These are phyloP conservation scores for Orchestes rusci DNA, from an alignment of 2,888 invertebrate genomes.

Conservation along the genomic window DNA sequence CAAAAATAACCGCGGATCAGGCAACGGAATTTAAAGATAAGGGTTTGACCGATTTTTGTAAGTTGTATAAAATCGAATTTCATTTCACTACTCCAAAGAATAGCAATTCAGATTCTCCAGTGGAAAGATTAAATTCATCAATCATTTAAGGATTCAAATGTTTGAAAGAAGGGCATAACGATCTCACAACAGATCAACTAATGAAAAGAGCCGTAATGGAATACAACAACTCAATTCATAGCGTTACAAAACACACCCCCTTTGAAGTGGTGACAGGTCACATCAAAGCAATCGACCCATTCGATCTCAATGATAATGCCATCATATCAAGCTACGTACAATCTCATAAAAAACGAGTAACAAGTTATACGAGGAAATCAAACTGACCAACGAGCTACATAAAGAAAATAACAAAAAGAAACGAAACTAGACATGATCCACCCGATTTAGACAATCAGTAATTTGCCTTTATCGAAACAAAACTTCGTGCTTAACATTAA, in stretches of 20 bases:
- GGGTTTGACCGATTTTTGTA: conserved; percentile 14
- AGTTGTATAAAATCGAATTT: conserved; percentile 22
- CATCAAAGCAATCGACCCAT: background rate
- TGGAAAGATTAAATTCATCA: conserved; percentile 26
- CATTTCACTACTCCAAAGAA: conserved; percentile 24
- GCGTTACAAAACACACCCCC: background rate
- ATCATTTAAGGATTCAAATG: conserved; percentile 18
- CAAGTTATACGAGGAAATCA: background rate
- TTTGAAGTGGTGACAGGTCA: conserved; percentile 1
- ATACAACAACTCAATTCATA: conserved; percentile 10
- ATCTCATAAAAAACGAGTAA: background rate
- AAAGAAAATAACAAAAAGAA: conserved; percentile 3
- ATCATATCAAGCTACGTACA: conserved; percentile 3
- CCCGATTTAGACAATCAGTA: conserved; percentile 6
- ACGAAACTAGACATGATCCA: conserved; percentile 5
- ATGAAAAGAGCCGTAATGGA: conserved; percentile 6
- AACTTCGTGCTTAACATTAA: conserved; percentile 1
- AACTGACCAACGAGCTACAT: background rate
- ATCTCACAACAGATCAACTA: background rate
- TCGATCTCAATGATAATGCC: conserved; percentile 1
- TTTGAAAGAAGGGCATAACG: conserved; percentile 8
- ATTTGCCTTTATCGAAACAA: conserved; percentile 1
- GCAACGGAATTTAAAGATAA: conserved; percentile 24
- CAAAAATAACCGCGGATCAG: conserved; percentile 19
- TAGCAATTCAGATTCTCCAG: conserved; percentile 22